Conservation (phyloP, 2,888 invertebrate genomes). For the Hirtodrosophila cameraria region DNA sequence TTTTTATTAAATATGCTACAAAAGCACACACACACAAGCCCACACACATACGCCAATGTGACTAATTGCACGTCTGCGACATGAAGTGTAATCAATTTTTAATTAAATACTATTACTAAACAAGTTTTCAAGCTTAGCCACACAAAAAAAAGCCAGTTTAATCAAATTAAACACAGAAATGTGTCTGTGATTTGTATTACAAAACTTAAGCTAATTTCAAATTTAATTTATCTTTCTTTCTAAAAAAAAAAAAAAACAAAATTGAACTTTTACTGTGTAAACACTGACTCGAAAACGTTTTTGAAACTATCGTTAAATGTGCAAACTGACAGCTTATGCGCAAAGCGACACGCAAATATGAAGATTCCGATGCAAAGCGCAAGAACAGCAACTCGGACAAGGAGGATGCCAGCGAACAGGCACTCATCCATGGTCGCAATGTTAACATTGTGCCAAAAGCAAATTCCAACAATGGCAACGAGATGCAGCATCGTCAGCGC, state of each 20-base stretch:
- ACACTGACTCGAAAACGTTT: slow-evolving; percentile 27
- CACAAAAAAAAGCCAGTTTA: slow-evolving; percentile 21
- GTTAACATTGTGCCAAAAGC: slow-evolving; percentile 9
- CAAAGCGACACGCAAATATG: slow-evolving; percentile 59
- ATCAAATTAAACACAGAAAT: slow-evolving; percentile 21
- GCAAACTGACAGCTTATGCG: slow-evolving; percentile 56
- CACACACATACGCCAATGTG: slow-evolving; percentile 50
- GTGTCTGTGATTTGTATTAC: slow-evolving; percentile 39
- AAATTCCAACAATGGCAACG: slow-evolving; percentile 53
- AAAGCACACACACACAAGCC: slow-evolving; percentile 31
- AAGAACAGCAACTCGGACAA: slow-evolving; percentile 82
- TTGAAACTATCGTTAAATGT: slow-evolving; percentile 10
- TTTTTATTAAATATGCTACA: slow-evolving; percentile 15
- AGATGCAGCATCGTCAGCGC: slow-evolving; percentile 83
- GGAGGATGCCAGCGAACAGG: slow-evolving; percentile 65
- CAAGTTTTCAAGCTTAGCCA: slow-evolving; percentile 28
- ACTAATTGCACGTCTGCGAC: slow-evolving; percentile 67
- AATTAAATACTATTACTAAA: slow-evolving; percentile 26
- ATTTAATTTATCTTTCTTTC: slow-evolving; percentile 77
- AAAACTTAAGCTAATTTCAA: slow-evolving; percentile 60
- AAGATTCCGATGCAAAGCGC: slow-evolving; percentile 80
- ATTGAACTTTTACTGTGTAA: slow-evolving; percentile 33
- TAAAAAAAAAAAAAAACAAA: slow-evolving; percentile 37
- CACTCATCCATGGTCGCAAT: slow-evolving; percentile 59
- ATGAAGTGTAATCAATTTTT: slow-evolving; percentile 24